Evolutionary conservation across 2,113 vertebrate genomes (phyloP).

Genomic region (Vulpes vulpes): DNA sequence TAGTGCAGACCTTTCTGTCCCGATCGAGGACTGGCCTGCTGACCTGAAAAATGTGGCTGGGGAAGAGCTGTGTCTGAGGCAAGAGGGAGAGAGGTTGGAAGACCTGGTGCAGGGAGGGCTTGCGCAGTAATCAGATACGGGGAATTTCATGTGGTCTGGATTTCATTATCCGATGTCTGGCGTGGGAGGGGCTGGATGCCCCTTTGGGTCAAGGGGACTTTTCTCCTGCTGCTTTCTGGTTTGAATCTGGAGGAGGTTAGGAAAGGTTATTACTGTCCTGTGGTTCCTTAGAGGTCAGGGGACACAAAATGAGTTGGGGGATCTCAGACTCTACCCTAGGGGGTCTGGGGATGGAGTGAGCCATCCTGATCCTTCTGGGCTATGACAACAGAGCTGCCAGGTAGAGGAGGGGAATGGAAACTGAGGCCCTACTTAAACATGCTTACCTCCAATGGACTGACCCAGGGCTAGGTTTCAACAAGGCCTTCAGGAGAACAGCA

Average conservation of each 20-base stretch:
- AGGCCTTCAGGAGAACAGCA: background rate
- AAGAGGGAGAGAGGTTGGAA: rapidly evolving
- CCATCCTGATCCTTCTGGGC: background rate
- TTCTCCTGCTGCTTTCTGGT: constrained; percentile 55
- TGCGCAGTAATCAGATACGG: rapidly evolving
- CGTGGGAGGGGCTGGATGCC: background rate
- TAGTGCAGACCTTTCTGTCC: background rate
- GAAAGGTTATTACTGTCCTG: constrained; percentile 43
- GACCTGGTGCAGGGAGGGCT: background rate
- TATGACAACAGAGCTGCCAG: background rate
- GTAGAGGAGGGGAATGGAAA: background rate
- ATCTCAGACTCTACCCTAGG: background rate
- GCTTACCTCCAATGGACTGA: rapidly evolving
- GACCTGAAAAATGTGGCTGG: constrained; percentile 49
- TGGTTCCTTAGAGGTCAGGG: background rate
- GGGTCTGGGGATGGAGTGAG: background rate
- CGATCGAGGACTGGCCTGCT: background rate
- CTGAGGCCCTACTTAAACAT: background rate
- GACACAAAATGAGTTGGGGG: background rate
- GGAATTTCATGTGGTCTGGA: rapidly evolving
- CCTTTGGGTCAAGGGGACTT: constrained; percentile 52
- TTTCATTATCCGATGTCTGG: background rate
- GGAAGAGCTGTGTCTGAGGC: background rate
- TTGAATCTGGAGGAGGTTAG: constrained; percentile 69
- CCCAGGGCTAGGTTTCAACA: background rate